phyloP scores from a whole-genome alignment of 2,113 vertebrate species.

The Alouatta palliata region DNA sequence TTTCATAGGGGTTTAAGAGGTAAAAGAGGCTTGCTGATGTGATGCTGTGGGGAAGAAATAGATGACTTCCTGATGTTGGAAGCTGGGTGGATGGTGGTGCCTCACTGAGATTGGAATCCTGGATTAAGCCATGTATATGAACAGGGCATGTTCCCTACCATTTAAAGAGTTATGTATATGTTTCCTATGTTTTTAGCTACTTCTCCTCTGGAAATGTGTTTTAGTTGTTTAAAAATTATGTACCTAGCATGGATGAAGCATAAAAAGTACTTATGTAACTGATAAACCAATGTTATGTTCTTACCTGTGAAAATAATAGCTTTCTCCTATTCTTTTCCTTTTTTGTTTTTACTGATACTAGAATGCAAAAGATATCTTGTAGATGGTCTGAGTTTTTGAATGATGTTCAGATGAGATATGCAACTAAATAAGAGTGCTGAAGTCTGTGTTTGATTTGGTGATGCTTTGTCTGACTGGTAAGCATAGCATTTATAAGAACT shows the following conservation, averaged over 20 bases:
- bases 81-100: background rate
- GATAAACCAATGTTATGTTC: too few species aligned
- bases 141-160: background rate
- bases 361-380: background rate
- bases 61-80: background rate
- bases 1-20: background rate
- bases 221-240: background rate
- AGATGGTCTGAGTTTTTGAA: background rate
- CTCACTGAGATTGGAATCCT: background rate
- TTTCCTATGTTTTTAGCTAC: background rate
- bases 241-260: background rate
- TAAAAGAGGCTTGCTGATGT: background rate
- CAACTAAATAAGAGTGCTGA: background rate
- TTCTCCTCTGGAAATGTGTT: background rate
- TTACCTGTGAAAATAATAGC: background rate
- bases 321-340: background rate
- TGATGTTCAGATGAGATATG: background rate
- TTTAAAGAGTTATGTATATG: background rate
- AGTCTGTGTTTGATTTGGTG: background rate
- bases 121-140: background rate
- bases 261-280: background rate
- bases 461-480: background rate
- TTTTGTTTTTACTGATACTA: conserved; percentile 22
- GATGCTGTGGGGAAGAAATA: background rate
- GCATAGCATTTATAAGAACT: background rate